These are phyloP conservation scores for Chaetophractus vellerosus DNA, from an alignment of 2,797 vertebrate genomes.

Conservation along the genomic window DNA sequence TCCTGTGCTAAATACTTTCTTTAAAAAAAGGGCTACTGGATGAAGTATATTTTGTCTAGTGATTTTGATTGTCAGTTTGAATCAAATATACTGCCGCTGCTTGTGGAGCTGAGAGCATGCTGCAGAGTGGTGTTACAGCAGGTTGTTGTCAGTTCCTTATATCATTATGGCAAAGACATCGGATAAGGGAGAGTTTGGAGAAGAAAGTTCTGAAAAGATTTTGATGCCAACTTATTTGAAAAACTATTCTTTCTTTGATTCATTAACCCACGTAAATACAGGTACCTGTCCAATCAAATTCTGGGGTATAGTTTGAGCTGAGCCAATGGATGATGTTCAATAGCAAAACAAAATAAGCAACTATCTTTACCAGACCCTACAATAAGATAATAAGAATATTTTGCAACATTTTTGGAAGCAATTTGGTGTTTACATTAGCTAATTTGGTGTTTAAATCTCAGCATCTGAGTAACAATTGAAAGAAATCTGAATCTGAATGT, in stretches of 20 bases:
- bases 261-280: neutral
- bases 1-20: neutral
- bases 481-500: too few relatives aligned
- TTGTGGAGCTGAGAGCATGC: neutral
- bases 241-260: neutral
- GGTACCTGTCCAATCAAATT: neutral
- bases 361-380: neutral
- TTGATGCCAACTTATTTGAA: neutral
- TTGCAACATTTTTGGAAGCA: neutral
- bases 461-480: neutral
- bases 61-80: neutral
- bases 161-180: neutral
- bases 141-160: neutral
- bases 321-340: neutral
- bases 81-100: neutral
- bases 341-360: neutral
- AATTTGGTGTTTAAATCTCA: neutral
- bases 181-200: neutral
- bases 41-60: neutral
- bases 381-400: neutral
- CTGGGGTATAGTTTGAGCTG: neutral
- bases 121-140: neutral
- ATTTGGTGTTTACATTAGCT: neutral
- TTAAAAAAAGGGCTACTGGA: neutral
- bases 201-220: neutral